A percentile compares a stretch with the other conserved stretches of the same genome.
phyloP scores from a whole-genome alignment of 2,888 invertebrate species.

The Drosophila yooni region DNA sequence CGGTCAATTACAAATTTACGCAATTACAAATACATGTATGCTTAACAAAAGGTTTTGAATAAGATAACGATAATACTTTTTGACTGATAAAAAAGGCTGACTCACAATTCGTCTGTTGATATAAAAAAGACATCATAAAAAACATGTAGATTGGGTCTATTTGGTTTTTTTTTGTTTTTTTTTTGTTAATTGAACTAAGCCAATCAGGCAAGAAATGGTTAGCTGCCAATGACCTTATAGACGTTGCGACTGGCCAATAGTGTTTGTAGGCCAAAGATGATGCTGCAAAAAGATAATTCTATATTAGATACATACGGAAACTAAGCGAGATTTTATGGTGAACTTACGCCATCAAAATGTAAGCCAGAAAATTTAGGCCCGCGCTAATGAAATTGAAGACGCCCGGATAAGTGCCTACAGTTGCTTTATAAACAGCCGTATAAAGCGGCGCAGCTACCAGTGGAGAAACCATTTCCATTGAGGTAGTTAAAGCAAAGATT shows the following conservation, averaged over 20 bases:
- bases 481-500: conserved; percentile 89
- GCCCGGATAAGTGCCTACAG: conserved; percentile 86
- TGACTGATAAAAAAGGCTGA: conserved; percentile 19
- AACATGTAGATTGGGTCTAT: conserved; percentile 30
- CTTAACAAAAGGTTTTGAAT: neutral
- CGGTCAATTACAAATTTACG: conserved; percentile 25
- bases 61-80: conserved; percentile 52
- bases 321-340: neutral
- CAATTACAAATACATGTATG: conserved; percentile 25
- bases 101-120: conserved; percentile 5
- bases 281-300: conserved; percentile 57
- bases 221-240: conserved; percentile 82
- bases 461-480: conserved; percentile 88
- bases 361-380: conserved; percentile 85
- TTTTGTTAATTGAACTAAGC: conserved; percentile 35
- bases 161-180: conserved; percentile 5
- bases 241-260: conserved; percentile 71
- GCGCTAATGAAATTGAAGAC: conserved; percentile 87
- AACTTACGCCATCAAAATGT: conserved; percentile 86
- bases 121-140: conserved; percentile 34
- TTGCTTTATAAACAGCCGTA: conserved; percentile 87
- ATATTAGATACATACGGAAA: neutral
- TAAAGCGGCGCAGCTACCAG: conserved; percentile 88
- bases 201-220: conserved; percentile 22
- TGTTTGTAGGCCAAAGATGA: conserved; percentile 83